Percentiles rank a stretch among this genome's conserved stretches.
phyloP scores from a whole-genome alignment of 37 sponge, comb jelly and placozoan species.

The Ianthella basta region DNA sequence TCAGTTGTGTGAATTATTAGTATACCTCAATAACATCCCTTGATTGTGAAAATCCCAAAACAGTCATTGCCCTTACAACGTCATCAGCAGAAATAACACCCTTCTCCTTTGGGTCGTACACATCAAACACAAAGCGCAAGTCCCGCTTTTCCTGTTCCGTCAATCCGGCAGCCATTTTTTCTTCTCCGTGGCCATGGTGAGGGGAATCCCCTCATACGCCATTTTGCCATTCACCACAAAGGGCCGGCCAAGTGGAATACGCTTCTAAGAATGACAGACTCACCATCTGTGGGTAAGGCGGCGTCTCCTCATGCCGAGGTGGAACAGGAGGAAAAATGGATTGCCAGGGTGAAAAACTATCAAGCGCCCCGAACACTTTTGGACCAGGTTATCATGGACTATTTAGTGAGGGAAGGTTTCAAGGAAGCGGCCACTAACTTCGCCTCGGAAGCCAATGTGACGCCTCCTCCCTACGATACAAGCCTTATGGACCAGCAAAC shows the following conservation, averaged over 20 bases:
- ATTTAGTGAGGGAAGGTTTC: conserved; percentile 92
- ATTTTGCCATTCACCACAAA: not conserved
- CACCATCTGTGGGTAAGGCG: too few relatives aligned
- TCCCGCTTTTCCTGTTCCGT: conserved; percentile 75
- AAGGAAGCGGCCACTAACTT: conserved; percentile 87
- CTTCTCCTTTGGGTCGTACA: conserved; percentile 39
- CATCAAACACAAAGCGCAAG: conserved; percentile 61
- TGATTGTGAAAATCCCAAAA: conserved; percentile 29
- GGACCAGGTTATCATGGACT: conserved; percentile 87
- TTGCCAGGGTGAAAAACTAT: conserved; percentile 58
- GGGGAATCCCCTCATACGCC: conserved; percentile 21
- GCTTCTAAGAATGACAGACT: too few relatives aligned
- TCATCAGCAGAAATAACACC: conserved; percentile 29
- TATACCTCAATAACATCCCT: conserved; percentile 18
- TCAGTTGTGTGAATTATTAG: not conserved
- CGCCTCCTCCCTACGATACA: conserved; percentile 54
- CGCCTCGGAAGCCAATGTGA: conserved; percentile 57
- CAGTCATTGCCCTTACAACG: conserved; percentile 35
- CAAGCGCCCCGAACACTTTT: conserved; percentile 64
- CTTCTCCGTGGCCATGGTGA: not conserved
- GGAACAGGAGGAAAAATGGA: conserved; percentile 54
- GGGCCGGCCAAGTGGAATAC: too few relatives aligned
- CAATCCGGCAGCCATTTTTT: conserved; percentile 14
- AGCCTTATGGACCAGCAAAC: conserved; percentile 76
- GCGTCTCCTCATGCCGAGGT: not conserved